Evolutionary conservation across 2,888 invertebrate genomes (phyloP).

Genomic region (Drosophila mimica): DNA sequence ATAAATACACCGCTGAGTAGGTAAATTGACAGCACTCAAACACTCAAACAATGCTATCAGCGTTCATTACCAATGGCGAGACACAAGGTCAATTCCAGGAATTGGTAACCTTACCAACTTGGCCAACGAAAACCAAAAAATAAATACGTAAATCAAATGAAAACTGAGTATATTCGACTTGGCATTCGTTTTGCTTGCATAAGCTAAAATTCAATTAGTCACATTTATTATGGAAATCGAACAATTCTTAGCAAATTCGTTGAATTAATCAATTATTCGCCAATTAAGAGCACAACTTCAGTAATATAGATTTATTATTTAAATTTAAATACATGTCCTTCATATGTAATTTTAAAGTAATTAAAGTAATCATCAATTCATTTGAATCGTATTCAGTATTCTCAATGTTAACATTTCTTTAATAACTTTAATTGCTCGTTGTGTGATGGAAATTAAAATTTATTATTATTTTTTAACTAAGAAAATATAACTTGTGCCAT

Average conservation of each 20-base stretch:
- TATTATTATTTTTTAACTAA: not conserved
- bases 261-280: not conserved
- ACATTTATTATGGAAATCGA: not conserved
- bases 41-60: constrained; percentile 1
- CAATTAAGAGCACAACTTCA: not conserved
- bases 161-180: constrained; percentile 14
- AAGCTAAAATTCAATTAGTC: not conserved
- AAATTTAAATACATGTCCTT: not conserved
- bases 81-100: constrained; percentile 60
- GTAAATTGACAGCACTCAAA: constrained; percentile 23
- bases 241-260: not conserved
- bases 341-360: not conserved
- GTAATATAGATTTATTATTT: not conserved
- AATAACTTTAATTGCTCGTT: not conserved
- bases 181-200: not conserved
- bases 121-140: not conserved
- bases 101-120: constrained; percentile 34
- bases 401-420: not conserved
- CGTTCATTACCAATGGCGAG: constrained; percentile 49
- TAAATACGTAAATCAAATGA: not conserved
- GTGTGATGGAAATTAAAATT: not conserved
- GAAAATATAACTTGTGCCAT: not conserved
- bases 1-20: constrained; percentile 6
- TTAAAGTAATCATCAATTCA: not conserved
- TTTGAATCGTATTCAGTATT: not conserved